A percentile compares a stretch with the other conserved stretches of the same genome.
phyloP scores from a whole-genome alignment of 2,113 vertebrate genomes.

The Mustela nigripes region DNA sequence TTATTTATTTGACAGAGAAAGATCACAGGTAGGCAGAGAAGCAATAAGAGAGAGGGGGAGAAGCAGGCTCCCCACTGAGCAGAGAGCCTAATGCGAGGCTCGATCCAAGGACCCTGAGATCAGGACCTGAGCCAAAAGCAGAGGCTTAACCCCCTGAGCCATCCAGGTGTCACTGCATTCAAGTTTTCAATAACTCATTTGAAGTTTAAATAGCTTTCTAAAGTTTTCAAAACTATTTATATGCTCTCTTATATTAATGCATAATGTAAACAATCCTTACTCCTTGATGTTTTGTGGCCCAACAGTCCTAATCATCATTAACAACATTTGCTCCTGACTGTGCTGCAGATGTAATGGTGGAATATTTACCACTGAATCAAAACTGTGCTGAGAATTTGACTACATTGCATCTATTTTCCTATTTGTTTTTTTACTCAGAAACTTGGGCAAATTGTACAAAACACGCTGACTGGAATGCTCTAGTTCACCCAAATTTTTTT shows the following conservation, averaged over 20 bases:
- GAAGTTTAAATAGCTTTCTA: not conserved
- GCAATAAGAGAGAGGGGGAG: too few relatives aligned
- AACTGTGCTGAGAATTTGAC: not conserved
- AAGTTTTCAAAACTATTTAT: not conserved
- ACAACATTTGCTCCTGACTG: not conserved
- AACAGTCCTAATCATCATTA: not conserved
- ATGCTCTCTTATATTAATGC: not conserved
- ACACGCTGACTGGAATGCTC: not conserved
- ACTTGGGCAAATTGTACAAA: not conserved
- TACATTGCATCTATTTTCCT: not conserved
- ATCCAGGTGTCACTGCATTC: too few relatives aligned
- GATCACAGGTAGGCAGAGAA: too few relatives aligned
- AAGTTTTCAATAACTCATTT: not conserved
- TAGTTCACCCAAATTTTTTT: not conserved
- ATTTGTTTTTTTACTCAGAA: not conserved
- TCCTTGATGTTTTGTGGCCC: not conserved
- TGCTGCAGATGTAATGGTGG: not conserved
- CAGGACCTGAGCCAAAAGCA: too few relatives aligned
- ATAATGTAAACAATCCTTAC: not conserved
- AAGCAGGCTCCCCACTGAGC: too few relatives aligned
- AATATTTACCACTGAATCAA: not conserved
- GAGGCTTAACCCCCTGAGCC: too few relatives aligned
- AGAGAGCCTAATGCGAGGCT: too few relatives aligned
- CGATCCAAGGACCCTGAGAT: too few relatives aligned
- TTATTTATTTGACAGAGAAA: too few relatives aligned